These are phyloP conservation scores for Holothuria scabra DNA, from an alignment of 53 echinoderm and acorn worm species.

Conservation along the genomic window DNA sequence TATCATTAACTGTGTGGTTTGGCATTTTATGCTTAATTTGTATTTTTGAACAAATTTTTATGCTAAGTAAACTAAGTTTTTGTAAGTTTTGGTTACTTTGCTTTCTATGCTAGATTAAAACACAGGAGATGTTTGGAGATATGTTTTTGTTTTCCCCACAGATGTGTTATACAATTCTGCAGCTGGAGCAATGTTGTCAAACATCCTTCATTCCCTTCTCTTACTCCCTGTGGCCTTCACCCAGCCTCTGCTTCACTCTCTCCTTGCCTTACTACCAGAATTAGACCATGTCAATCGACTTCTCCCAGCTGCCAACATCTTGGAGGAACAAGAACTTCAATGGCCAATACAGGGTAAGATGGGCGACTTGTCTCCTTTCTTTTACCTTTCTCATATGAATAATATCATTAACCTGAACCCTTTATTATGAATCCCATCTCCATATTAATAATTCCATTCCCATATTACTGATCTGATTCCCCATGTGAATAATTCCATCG, in stretches of 20 bases:
- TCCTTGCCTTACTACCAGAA: constrained; percentile 87
- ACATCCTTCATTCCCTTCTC: constrained; percentile 90
- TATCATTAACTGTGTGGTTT: no score
- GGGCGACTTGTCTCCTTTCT: no score
- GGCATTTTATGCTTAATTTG: no score
- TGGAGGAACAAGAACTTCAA: constrained; percentile 96
- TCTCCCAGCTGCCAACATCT: constrained; percentile 80
- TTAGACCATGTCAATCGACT: constrained; percentile 86
- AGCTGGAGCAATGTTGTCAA: constrained; percentile 98
- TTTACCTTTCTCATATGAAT: no score
- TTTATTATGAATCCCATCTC: no score
- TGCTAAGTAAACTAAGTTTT: neutral
- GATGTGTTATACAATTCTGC: constrained; percentile 94
- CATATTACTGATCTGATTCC: no score
- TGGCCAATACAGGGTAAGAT: constrained; percentile 92
- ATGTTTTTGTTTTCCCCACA: constrained; percentile 30
- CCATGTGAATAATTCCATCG: no score
- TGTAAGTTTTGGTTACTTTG: neutral
- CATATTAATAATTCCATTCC: no score
- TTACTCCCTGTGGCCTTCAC: constrained; percentile 90
- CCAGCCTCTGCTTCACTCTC: constrained; percentile 80
- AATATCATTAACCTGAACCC: no score
- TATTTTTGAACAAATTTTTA: neutral
- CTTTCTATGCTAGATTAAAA: neutral
- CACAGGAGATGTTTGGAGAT: neutral